phyloP scores from a whole-genome alignment of 1,140 invertebrate species.

The Drosophila ogumai region DNA sequence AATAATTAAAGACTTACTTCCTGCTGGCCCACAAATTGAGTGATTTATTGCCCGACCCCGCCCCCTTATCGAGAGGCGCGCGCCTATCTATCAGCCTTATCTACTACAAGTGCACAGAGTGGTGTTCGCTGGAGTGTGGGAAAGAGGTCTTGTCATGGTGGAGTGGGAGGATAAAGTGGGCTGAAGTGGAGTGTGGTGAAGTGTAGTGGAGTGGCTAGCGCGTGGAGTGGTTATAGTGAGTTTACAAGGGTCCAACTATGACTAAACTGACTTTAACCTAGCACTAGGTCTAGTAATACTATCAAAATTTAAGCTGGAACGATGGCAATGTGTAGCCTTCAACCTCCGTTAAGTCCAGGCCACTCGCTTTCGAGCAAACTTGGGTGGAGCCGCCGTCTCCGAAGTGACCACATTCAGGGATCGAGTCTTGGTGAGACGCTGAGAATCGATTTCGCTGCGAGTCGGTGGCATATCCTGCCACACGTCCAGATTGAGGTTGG shows the following conservation, averaged over 20 bases:
- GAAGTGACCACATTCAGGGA: constrained; percentile 70
- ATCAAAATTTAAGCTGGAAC: constrained; percentile 53
- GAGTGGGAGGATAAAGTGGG: neutral
- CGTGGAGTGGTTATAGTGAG: neutral
- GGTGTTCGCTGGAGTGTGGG: constrained; percentile 7
- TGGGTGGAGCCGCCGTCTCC: constrained; percentile 61
- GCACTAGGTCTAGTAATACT: constrained; percentile 43
- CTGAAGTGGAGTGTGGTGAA: neutral
- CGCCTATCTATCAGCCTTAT: constrained; percentile 53
- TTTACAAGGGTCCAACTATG: constrained; percentile 23
- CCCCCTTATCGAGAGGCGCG: constrained; percentile 7
- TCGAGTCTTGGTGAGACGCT: constrained; percentile 58
- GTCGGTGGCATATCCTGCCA: constrained; percentile 67
- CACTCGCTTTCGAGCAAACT: constrained; percentile 77
- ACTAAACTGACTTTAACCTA: constrained; percentile 29
- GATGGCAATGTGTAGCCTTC: neutral
- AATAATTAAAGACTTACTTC: constrained; percentile 43
- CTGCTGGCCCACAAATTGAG: constrained; percentile 32
- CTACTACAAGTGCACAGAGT: constrained; percentile 32
- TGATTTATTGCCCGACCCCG: constrained; percentile 48
- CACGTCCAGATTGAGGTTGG: constrained; percentile 75
- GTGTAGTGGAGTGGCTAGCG: neutral
- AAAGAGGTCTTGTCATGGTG: neutral
- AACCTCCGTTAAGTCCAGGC: constrained; percentile 62
- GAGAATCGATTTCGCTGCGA: constrained; percentile 45